Conservation (phyloP, 2,888 invertebrate species). For the Coelopa pilipes region DNA sequence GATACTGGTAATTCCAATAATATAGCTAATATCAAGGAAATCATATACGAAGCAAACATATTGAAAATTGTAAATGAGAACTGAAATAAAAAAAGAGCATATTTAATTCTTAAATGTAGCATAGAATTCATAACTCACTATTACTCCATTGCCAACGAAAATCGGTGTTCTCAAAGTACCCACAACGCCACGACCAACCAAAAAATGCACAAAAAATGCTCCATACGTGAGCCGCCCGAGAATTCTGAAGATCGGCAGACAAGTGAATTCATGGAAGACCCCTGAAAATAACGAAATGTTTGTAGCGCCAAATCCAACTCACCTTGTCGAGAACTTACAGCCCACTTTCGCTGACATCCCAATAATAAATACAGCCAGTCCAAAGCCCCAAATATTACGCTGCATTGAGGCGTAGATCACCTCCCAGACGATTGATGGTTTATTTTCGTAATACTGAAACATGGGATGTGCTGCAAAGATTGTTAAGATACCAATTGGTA, state of each 20-base stretch:
- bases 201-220: constrained; percentile 57
- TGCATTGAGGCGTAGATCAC: constrained; percentile 65
- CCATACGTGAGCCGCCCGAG: constrained; percentile 62
- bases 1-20: constrained; percentile 60
- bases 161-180: constrained; percentile 57
- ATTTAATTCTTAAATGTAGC: background rate
- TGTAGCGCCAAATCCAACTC: constrained; percentile 2
- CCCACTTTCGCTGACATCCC: constrained; percentile 62
- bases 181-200: constrained; percentile 54
- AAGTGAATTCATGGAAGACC: constrained; percentile 57
- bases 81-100: constrained; percentile 44
- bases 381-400: constrained; percentile 64
- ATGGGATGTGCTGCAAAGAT: constrained; percentile 60
- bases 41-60: constrained; percentile 53
- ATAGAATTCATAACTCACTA: constrained; percentile 48
- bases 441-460: constrained; percentile 54
- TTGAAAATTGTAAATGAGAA: constrained; percentile 57
- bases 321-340: constrained; percentile 51
- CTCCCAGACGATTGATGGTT: constrained; percentile 58
- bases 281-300: constrained; percentile 45
- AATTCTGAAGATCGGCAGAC: constrained; percentile 59
- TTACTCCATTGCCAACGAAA: constrained; percentile 57
- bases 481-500: constrained; percentile 55
- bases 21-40: constrained; percentile 56
- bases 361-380: constrained; percentile 57